A percentile compares a stretch with the other conserved stretches of the same genome.
Conservation (phyloP, 2,888 invertebrate species). For the Sarcophaga carnaria region DNA sequence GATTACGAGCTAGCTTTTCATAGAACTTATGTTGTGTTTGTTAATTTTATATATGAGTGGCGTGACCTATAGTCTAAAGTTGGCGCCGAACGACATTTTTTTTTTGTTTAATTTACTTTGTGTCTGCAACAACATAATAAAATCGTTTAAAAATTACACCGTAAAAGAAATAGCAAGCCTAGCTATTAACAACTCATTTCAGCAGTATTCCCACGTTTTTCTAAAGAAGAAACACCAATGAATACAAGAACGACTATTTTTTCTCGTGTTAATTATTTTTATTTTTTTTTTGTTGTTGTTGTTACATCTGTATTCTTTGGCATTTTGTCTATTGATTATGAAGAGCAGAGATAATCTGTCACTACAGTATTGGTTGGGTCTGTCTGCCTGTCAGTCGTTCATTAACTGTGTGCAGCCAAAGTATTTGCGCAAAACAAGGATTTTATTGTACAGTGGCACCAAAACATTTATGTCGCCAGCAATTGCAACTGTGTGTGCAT, state of each 20-base stretch:
- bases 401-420: neutral
- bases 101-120: conserved; percentile 11
- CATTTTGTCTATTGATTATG: conserved; percentile 49
- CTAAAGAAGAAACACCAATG: conserved; percentile 47
- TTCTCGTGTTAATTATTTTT: conserved; percentile 24
- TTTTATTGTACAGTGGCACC: conserved; percentile 40
- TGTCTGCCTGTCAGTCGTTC: neutral
- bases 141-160: neutral
- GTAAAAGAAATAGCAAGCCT: neutral
- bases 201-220: conserved; percentile 61
- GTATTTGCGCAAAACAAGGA: conserved; percentile 43
- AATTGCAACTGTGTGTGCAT: neutral
- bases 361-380: neutral
- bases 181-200: conserved; percentile 27
- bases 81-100: neutral
- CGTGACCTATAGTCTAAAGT: too few species aligned
- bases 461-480: conserved; percentile 38
- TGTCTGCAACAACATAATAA: conserved; percentile 20
- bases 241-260: conserved; percentile 23
- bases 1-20: too few species aligned
- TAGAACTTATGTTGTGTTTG: too few species aligned
- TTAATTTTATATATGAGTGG: too few species aligned
- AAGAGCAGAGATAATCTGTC: neutral
- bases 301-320: neutral
- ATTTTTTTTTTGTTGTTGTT: too few species aligned